Evolutionary conservation across 2,888 invertebrate species (phyloP).

Genomic region (Netelia inedita): DNA sequence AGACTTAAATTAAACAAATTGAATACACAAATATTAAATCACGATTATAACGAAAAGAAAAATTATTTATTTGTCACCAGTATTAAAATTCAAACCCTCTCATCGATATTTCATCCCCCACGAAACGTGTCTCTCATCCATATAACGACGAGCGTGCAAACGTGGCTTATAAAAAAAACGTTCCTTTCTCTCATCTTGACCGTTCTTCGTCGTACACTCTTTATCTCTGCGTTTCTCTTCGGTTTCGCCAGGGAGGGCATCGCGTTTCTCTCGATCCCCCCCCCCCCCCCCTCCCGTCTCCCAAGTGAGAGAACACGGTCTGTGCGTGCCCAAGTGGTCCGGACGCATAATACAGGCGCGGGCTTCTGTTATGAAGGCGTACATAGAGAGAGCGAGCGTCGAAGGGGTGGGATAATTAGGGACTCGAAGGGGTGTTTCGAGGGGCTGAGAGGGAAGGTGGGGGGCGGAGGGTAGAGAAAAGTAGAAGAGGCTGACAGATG

Average conservation of each 20-base stretch:
- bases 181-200: slow-evolving; percentile 75
- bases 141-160: too few relatives aligned
- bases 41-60: too few relatives aligned
- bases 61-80: too few relatives aligned
- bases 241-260: slow-evolving; percentile 40
- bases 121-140: too few relatives aligned
- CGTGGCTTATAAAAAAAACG: too few relatives aligned
- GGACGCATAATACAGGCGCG: slow-evolving; percentile 83
- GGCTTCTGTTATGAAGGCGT: slow-evolving; percentile 62
- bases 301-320: slow-evolving; percentile 66
- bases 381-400: slow-evolving; percentile 59
- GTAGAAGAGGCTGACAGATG: slow-evolving; percentile 85
- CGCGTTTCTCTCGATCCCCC: slow-evolving; percentile 72
- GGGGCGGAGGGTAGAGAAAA: slow-evolving; percentile 75
- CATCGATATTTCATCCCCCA: too few relatives aligned
- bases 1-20: too few relatives aligned
- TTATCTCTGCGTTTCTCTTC: slow-evolving; percentile 52
- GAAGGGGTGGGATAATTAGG: slow-evolving; percentile 84
- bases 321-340: slow-evolving; percentile 85
- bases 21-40: too few relatives aligned
- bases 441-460: slow-evolving; percentile 63
- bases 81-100: too few relatives aligned
- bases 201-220: slow-evolving; percentile 76
- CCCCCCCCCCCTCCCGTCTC: slow-evolving; percentile 78
- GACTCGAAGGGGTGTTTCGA: slow-evolving; percentile 82